Base-by-base conservation (phyloP, 2,113 vertebrate genomes). In the Todiramphus saurophagus region DNA sequence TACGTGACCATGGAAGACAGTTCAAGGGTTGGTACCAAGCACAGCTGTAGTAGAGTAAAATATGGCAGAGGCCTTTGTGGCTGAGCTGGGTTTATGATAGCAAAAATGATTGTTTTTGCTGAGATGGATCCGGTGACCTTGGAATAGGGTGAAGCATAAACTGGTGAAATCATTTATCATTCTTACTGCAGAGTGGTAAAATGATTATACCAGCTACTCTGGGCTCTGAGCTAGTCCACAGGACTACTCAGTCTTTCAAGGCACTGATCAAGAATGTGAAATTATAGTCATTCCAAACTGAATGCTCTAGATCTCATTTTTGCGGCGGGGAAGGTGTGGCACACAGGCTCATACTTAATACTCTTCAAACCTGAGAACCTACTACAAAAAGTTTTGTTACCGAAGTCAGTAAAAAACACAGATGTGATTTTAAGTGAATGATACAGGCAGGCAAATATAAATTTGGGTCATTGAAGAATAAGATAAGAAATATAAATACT, bases 161-260 rank as follows among this genome's bases (percentile, higher is more conserved):
- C 82, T 62, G 59, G 69, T 75, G 81, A 87, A 93, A 82, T 72
- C 44, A 63, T 92, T 94, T 89, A 50, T 94, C 79, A 83, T 44
- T 81, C 55, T 73, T 87, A 56, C 44, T 70, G 72, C 25, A 3
- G 59, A 83, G 33, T 73, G 88, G 68, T 90, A 86, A 91, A 66
- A 89, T 93, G 91, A 88, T 93, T 53, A 75, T 70, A 69, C 43
- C 55, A 55, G 30, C 48, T 95, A 70, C 89, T 75, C 43, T 77
- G 67, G 35, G 50, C 87, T 93, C 60, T 94, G 8, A 55, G 21
- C 33, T 67, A 50, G 39, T 72, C 56, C 78, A n/a, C 2, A 3
- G 67, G 82, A 68, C 30, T 77, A 50, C 30, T 94, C 46, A 33
- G 68, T 81, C 67, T 87, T 94, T 80, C 43, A 62, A n/a, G 35